Conservation (phyloP, 2,797 vertebrate species). For the Eulemur albifrons region DNA sequence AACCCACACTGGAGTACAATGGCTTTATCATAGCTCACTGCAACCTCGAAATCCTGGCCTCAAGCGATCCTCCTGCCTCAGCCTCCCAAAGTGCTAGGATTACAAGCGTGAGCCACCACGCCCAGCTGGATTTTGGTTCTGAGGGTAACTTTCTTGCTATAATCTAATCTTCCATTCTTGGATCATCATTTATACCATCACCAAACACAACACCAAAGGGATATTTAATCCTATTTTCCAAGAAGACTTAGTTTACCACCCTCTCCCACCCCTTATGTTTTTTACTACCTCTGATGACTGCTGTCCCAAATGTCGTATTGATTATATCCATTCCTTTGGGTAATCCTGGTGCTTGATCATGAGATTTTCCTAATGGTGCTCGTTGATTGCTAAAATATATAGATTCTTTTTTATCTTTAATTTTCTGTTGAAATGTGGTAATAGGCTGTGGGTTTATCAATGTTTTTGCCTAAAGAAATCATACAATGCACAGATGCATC, state of each 20-base stretch:
- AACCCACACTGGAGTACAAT: neutral
- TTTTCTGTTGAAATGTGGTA: conserved; percentile 87
- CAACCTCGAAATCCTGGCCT: neutral
- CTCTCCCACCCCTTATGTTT: neutral
- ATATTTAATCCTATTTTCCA: neutral
- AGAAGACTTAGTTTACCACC: neutral
- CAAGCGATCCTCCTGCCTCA: neutral
- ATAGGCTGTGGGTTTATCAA: conserved; percentile 86
- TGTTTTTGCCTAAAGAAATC: conserved; percentile 81
- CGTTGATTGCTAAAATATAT: conserved; percentile 83
- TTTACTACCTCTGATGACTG: conserved; percentile 84
- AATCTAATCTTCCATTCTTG: neutral
- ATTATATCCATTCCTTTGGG: conserved; percentile 83
- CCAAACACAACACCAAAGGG: neutral
- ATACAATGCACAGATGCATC: conserved; percentile 57
- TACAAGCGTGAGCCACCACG: neutral
- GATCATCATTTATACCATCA: neutral
- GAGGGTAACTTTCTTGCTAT: neutral
- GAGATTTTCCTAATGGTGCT: conserved; percentile 87
- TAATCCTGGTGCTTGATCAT: conserved; percentile 82
- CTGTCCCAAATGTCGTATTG: conserved; percentile 87
- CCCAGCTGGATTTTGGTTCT: neutral
- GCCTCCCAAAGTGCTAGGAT: neutral
- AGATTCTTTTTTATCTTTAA: conserved; percentile 86
- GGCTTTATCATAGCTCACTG: neutral